These are phyloP conservation scores for Stratiolaelaps scimitus DNA, from an alignment of 1,140 invertebrate genomes.

Conservation along the genomic window DNA sequence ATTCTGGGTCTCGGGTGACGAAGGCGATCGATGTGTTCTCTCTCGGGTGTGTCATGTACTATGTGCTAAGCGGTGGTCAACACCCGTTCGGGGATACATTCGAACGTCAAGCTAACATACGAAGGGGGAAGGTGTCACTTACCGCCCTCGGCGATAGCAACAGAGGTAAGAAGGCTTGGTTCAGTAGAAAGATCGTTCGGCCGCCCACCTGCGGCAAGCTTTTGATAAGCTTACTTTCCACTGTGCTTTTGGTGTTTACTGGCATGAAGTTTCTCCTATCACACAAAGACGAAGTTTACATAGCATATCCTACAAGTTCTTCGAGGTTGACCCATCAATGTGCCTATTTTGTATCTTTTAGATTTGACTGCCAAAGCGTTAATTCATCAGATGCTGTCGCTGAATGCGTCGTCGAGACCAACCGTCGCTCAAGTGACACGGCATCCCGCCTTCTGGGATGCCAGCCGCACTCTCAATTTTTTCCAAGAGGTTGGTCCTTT, in stretches of 20 bases:
- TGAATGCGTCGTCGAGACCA: background rate
- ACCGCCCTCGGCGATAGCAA: constrained; percentile 33
- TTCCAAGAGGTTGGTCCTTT: constrained; percentile 15
- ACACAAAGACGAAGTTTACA: too few relatives aligned
- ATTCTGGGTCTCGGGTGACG: background rate
- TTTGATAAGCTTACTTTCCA: too few relatives aligned
- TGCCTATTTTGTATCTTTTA: constrained; percentile 14
- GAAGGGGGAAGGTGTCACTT: constrained; percentile 52
- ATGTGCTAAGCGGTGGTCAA: constrained; percentile 73
- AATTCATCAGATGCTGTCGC: constrained; percentile 1
- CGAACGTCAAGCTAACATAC: constrained; percentile 78
- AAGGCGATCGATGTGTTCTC: constrained; percentile 92
- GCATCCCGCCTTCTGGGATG: constrained; percentile 28
- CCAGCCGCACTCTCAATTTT: constrained; percentile 2
- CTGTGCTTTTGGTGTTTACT: too few relatives aligned
- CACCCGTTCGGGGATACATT: constrained; percentile 91
- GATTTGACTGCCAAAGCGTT: constrained; percentile 13
- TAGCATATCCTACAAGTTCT: too few relatives aligned
- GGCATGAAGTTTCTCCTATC: too few relatives aligned
- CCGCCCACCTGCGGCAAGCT: background rate
- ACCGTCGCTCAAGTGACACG: constrained; percentile 5
- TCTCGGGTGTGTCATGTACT: constrained; percentile 92
- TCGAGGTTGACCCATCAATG: constrained; percentile 15
- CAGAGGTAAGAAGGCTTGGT: constrained; percentile 37
- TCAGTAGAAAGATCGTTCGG: constrained; percentile 32